These are phyloP conservation scores for Lypha dubia DNA, from an alignment of 2,888 invertebrate genomes.

Conservation along the genomic window DNA sequence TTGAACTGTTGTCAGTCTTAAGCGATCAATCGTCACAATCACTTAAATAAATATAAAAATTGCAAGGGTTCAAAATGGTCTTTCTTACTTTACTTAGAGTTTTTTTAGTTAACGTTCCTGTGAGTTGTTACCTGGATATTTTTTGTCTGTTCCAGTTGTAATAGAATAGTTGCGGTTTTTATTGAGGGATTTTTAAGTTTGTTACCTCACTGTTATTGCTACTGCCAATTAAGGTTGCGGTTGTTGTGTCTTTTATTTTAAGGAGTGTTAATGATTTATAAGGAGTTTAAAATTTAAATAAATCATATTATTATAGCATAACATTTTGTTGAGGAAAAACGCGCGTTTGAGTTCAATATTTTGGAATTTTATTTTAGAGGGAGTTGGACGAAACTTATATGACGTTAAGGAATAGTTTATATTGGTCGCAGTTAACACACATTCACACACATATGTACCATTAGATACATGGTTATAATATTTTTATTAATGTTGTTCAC, in stretches of 20 bases:
- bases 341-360: not conserved
- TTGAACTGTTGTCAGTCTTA: conserved; percentile 64
- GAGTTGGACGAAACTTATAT: no score
- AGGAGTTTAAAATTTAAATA: not conserved
- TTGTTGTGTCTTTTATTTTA: not conserved
- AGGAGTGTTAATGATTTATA: conserved; percentile 28
- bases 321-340: not conserved
- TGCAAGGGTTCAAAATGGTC: conserved; percentile 44
- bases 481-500: no score
- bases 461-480: no score
- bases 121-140: no score
- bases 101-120: not conserved
- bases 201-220: not conserved
- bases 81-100: conserved; percentile 5
- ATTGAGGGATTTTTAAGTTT: not conserved
- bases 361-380: not conserved
- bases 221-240: not conserved
- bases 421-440: no score
- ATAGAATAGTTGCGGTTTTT: conserved; percentile 8
- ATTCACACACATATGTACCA: no score
- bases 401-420: no score
- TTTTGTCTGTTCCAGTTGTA: conserved; percentile 2
- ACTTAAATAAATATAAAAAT: conserved; percentile 60
- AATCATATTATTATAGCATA: not conserved
- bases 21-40: conserved; percentile 81